Evolutionary conservation across 2,888 invertebrate species (phyloP).

Genomic region (Acrobasis repandana): DNA sequence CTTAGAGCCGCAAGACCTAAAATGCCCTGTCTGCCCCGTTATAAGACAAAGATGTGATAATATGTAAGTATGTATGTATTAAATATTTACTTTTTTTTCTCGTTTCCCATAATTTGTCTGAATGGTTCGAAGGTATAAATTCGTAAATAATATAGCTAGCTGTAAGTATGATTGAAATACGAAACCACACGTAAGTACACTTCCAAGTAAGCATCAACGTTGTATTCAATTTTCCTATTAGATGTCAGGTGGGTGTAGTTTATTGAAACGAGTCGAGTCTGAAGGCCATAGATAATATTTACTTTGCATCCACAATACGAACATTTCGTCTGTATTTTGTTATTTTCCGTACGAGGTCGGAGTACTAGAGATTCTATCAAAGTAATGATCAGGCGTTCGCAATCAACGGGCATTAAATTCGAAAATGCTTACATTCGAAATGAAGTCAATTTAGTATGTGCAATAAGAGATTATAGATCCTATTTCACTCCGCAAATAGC

Average conservation of each 20-base stretch:
- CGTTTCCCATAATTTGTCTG: no score
- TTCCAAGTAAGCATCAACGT: not conserved
- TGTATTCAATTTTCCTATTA: constrained; percentile 16
- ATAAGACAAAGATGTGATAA: no score
- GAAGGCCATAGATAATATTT: constrained; percentile 9
- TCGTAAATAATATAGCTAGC: no score
- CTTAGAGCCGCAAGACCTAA: no score
- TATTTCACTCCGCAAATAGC: not conserved
- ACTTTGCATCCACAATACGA: constrained; percentile 9
- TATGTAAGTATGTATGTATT: no score
- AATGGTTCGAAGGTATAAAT: no score
- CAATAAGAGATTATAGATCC: not conserved
- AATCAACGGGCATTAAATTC: not conserved
- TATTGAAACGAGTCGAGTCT: constrained; percentile 2
- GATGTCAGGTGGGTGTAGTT: constrained; percentile 11
- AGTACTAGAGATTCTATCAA: constrained; percentile 1
- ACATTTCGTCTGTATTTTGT: constrained; percentile 8
- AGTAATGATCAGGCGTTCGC: not conserved
- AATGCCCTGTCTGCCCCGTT: no score
- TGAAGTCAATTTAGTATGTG: constrained; percentile 1
- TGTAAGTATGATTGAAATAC: not conserved
- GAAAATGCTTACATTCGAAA: not conserved
- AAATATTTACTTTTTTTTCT: no score
- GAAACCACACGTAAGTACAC: not conserved
- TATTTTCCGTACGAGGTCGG: constrained; percentile 1